A percentile compares a stretch with the other conserved stretches of the same genome.
These are phyloP conservation scores for Nyleta sp. DNA, from an alignment of 2,888 invertebrate species.

Conservation along the genomic window DNA sequence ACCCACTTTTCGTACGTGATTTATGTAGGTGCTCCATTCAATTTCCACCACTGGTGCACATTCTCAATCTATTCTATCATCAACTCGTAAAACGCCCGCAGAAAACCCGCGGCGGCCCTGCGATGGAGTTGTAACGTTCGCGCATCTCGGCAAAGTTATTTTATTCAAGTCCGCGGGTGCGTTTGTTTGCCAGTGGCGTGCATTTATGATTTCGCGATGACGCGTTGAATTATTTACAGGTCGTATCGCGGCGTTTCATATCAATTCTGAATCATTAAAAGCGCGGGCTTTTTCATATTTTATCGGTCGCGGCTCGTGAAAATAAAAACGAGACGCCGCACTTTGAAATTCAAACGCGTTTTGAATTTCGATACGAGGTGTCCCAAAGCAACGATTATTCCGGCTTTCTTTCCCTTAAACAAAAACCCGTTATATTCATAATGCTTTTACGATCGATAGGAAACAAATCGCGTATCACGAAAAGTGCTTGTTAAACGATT, in stretches of 20 bases:
- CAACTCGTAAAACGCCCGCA: constrained; percentile 35
- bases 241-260: not conserved
- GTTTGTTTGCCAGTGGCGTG: not conserved
- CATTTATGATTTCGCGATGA: constrained; percentile 8
- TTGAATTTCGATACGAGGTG: constrained; percentile 23
- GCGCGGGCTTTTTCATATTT: not conserved
- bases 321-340: not conserved
- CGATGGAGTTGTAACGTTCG: not conserved
- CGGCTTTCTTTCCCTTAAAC: too few relatives aligned
- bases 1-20: not conserved
- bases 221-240: constrained; percentile 12
- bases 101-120: constrained; percentile 14
- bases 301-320: not conserved
- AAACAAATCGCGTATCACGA: too few relatives aligned
- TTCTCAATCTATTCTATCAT: constrained; percentile 31
- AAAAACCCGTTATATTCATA: too few relatives aligned
- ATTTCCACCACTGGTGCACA: constrained; percentile 24
- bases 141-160: not conserved
- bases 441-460: too few relatives aligned
- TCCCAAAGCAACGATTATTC: too few relatives aligned
- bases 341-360: constrained; percentile 30
- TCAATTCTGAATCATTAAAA: constrained; percentile 19
- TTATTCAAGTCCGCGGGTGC: not conserved
- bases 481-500: too few relatives aligned
- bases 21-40: constrained; percentile 26